phyloP scores from a whole-genome alignment of 2,113 vertebrate genomes.

The Neotoma lepida region DNA sequence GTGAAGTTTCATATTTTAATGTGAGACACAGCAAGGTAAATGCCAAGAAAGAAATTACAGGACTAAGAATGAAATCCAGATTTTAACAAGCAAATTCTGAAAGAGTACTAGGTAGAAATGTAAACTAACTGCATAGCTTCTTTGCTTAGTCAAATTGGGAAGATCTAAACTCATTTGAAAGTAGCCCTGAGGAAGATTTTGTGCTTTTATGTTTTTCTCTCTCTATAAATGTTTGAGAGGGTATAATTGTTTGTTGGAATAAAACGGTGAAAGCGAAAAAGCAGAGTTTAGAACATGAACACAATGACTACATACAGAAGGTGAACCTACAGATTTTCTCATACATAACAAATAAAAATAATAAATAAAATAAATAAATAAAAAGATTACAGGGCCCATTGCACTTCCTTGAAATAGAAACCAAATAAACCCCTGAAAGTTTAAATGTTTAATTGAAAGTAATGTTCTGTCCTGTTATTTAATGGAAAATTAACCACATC shows the following conservation, averaged over 20 bases:
- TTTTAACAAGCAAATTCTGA: not conserved
- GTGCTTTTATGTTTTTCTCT: not conserved
- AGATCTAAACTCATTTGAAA: not conserved
- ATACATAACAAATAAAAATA: not conserved
- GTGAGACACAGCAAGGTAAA: not conserved
- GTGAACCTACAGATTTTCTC: not conserved
- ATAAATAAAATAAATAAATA: too few species aligned
- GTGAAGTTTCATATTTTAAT: not conserved
- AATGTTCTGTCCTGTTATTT: not conserved
- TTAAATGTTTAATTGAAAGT: not conserved
- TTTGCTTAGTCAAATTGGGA: not conserved
- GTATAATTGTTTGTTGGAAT: not conserved
- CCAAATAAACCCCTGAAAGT: not conserved
- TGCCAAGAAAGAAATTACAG: not conserved
- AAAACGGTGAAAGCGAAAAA: not conserved
- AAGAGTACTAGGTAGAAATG: not conserved
- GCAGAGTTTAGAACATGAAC: not conserved
- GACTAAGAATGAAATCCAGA: not conserved
- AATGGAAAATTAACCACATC: not conserved
- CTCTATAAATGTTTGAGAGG: not conserved
- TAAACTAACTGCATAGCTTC: not conserved
- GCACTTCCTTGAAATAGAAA: not conserved
- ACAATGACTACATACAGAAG: not conserved
- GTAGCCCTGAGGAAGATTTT: not conserved
- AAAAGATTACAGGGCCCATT: fast-evolving